A percentile compares a stretch with the other conserved stretches of the same genome.
Conservation (phyloP, 2,888 invertebrate species). For the Dicroscelio sp. region DNA sequence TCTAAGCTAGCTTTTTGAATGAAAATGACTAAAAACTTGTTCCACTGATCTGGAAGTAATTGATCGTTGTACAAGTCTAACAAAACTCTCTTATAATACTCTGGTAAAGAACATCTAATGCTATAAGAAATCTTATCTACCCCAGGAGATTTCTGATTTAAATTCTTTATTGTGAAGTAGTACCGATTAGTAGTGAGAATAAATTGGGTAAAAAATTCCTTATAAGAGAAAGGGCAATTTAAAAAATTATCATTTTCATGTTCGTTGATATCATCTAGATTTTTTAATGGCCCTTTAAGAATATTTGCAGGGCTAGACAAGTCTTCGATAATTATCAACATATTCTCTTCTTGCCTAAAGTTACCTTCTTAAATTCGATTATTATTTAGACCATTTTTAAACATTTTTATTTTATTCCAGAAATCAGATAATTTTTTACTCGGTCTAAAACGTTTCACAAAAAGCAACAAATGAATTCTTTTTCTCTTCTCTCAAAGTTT, state of each 20-base stretch:
- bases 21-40: too few relatives aligned
- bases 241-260: not conserved
- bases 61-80: too few relatives aligned
- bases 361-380: not conserved
- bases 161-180: too few relatives aligned
- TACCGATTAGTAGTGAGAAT: too few relatives aligned
- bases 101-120: too few relatives aligned
- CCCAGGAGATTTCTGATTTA: too few relatives aligned
- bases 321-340: not conserved
- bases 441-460: slow-evolving; percentile 44
- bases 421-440: not conserved
- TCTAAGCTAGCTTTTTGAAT: too few relatives aligned
- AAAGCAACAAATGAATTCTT: slow-evolving; percentile 11
- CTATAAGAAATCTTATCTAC: too few relatives aligned
- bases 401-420: slow-evolving; percentile 62
- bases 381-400: slow-evolving; percentile 25
- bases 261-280: not conserved
- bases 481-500: slow-evolving; percentile 34
- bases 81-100: too few relatives aligned
- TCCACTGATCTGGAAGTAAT: too few relatives aligned
- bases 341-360: not conserved
- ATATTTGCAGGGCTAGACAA: not conserved
- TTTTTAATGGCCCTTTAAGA: not conserved
- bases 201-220: too few relatives aligned
- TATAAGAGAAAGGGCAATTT: too few relatives aligned